Base-by-base conservation (phyloP, 2,888 invertebrate genomes). In the Mesoligia furuncula region DNA sequence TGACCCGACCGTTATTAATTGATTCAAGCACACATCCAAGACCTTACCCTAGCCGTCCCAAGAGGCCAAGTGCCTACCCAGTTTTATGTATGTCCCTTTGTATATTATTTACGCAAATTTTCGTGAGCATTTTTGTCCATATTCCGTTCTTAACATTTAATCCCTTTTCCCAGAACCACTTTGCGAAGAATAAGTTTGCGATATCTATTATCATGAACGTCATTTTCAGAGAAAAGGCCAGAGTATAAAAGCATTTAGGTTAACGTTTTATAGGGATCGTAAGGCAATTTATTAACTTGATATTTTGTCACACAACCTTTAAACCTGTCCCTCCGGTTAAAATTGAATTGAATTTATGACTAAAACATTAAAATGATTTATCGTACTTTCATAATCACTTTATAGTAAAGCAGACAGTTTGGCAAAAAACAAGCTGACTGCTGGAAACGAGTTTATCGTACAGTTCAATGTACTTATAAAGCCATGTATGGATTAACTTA, bases 1-100 rank as follows among this genome's bases (percentile, higher is more conserved):
- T 75, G 83, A 78, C 79, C 77, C 85, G 83, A 80, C 85, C 85
- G 81, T 86, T 81, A 78, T 76, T 84, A 87, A 87, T 86, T 85
- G 87, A 85, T 77, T 77, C 65, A 51, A 80, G 72, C 64, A 78
- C 72, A 81, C 78, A 73, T 75, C 74, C 42, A 67, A 36, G 36
- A 65, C 79, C 67, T 61, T 73, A 59, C 73, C 67, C 74, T 75
- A 69, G 31, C 61, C 31, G 48, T 62, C 59, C 68, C 68, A 45
- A 72, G 68, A 48, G 36, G 13, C 57, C 65, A 42, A 68, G 17
- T 20, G 54, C 69, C n/a, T n/a, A n/a, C n/a, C 64, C 48, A 42
- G 11, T 80, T 62, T 67, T 73, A 51, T 81, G 42, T 72, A 57
- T 62, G 27, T 59, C 9, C 51, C 65, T 59, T 67, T 79, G 45